A percentile compares a stretch with the other conserved stretches of the same genome.
Conservation (phyloP, 2,797 vertebrate genomes). For the Nyctibius grandis region DNA sequence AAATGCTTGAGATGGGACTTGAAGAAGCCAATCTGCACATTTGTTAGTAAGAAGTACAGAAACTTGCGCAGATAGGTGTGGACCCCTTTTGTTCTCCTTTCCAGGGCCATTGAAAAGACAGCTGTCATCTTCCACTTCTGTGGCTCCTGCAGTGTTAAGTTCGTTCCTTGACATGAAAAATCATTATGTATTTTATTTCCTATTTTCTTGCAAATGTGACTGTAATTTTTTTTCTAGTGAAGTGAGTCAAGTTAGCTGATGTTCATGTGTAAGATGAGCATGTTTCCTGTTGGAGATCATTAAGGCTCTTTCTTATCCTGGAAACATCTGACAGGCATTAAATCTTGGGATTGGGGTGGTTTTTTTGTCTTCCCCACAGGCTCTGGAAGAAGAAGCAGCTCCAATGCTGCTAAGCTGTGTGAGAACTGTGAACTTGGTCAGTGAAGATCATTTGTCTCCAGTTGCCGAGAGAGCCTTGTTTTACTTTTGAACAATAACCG, state of each 20-base stretch:
- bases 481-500: constrained; percentile 67
- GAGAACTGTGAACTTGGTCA: constrained; percentile 68
- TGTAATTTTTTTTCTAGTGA: neutral
- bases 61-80: neutral
- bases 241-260: neutral
- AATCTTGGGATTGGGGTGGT: neutral
- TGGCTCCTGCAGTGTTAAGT: neutral
- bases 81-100: neutral
- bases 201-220: neutral
- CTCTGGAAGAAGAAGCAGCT: neutral
- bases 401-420: constrained; percentile 61
- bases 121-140: neutral
- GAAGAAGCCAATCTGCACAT: neutral
- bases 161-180: neutral
- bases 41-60: neutral
- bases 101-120: neutral
- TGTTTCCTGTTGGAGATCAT: neutral
- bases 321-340: neutral
- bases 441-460: constrained; percentile 57
- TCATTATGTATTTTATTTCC: neutral
- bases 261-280: neutral
- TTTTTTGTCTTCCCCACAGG: neutral
- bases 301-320: neutral
- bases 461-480: constrained; percentile 70
- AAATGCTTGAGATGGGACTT: neutral